Base-by-base conservation (phyloP, 2,113 vertebrate species). In the Hippopotamus amphibius region DNA sequence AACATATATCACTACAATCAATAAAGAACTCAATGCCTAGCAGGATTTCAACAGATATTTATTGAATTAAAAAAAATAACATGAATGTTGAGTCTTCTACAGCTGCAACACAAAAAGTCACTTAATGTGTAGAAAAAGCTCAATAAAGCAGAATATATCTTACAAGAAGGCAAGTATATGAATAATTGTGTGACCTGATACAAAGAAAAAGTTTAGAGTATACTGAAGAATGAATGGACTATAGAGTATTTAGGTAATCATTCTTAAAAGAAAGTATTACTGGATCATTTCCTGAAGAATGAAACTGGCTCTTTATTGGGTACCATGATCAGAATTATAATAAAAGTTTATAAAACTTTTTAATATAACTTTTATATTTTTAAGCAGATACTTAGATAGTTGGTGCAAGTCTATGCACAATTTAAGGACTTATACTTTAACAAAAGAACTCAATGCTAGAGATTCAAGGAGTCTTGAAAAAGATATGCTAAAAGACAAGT, bases 381-480 rank as follows among this genome's bases (percentile, higher is more conserved):
- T 72, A 94, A 21, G n/a, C 21, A 53, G 53, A 26, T 74, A 72
- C 13, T 14, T 33, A 69, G 33, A 10, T 90, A 41, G 22, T 15
- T 85, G 61, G 33, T 79, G 4, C 15, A 22, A 24, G 66, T 55
- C 59, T 30, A 43, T 61, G 19, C 33, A 79, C 4, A 26, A 19
- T 11, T 91, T 77, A n/a, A 61, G 17, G 19, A 76, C 26, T 59
- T 69, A 69, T 0, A 53, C 6, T 79, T 69, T 76, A 65, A 69
- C 80, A 59, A 76, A 68, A 84, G 33, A 95, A 50, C 21, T 90
- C 48, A 85, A 68, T 85, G 71, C 50, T 77, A 90, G 61, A 79
- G 6, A 85, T 69, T 77, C 33, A 85, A 79, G 41, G 48, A 90
- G 50, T 26, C 14, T 77, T 19, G 11, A 79, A 84, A 84, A 33